Evolutionary conservation across 2,888 invertebrate genomes (phyloP).

Genomic region (Barypeithes pellucidus): DNA sequence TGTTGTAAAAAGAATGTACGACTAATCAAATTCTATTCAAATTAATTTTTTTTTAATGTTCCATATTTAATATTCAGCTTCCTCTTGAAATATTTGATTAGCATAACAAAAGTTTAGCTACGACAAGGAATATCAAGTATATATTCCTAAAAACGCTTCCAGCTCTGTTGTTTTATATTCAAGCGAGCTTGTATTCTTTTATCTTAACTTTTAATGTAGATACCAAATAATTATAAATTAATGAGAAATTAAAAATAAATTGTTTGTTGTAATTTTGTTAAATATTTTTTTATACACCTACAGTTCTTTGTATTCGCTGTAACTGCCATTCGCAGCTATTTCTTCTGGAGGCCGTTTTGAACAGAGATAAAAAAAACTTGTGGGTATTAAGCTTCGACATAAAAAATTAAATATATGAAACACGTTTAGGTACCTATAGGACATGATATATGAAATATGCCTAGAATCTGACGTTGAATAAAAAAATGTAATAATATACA

Average conservation of each 20-base stretch:
- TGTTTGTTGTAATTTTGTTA: neutral
- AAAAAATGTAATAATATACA: too few relatives aligned
- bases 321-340: conserved; percentile 69
- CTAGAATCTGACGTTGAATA: too few relatives aligned
- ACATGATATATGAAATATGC: too few relatives aligned
- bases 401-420: too few relatives aligned
- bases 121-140: conserved; percentile 6
- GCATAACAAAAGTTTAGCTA: neutral
- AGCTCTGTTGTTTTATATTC: neutral
- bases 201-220: neutral
- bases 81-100: neutral
- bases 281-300: neutral
- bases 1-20: neutral
- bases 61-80: conserved; percentile 1
- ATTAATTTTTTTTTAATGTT: neutral
- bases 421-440: too few relatives aligned
- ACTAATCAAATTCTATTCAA: neutral
- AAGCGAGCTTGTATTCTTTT: neutral
- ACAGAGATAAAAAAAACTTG: too few relatives aligned
- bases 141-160: neutral
- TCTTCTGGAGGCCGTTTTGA: too few relatives aligned
- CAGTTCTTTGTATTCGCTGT: neutral
- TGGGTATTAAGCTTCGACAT: too few relatives aligned
- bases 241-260: neutral
- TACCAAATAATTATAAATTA: neutral